These are phyloP conservation scores for Barbus barbus DNA, from an alignment of 2,113 vertebrate species.

Conservation along the genomic window DNA sequence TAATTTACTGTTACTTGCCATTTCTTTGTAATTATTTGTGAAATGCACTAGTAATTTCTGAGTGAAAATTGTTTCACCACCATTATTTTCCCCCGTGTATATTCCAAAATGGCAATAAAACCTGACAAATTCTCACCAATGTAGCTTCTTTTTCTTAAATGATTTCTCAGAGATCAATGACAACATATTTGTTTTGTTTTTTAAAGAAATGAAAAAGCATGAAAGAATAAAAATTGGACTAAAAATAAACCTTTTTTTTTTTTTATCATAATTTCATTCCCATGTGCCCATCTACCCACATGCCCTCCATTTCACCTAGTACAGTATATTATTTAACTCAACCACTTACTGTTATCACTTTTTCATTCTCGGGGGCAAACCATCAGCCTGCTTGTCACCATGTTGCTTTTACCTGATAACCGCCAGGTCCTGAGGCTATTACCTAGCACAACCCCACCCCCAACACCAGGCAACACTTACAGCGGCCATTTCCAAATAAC, in stretches of 20 bases:
- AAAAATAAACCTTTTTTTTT: neutral
- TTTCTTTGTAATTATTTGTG: no score
- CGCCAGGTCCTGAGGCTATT: conserved; percentile 37
- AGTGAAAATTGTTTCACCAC: no score
- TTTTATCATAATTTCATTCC: neutral
- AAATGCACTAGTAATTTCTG: no score
- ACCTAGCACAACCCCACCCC: conserved; percentile 2
- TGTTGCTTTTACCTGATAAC: conserved; percentile 44
- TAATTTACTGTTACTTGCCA: no score
- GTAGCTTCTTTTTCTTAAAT: no score
- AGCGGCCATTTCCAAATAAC: conserved; percentile 55
- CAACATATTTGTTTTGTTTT: no score
- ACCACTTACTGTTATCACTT: conserved; percentile 30
- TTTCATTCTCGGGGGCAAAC: conserved; percentile 43
- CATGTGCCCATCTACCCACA: neutral
- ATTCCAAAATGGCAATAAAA: no score
- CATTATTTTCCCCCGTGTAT: no score
- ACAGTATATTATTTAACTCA: conserved; percentile 39
- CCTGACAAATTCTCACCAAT: no score
- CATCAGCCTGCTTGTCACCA: conserved; percentile 43
- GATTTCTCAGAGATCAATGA: no score
- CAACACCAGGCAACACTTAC: conserved; percentile 51
- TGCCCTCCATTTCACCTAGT: conserved; percentile 37
- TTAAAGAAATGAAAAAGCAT: no score
- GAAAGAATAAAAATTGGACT: neutral